These are phyloP conservation scores for Atrichornis clamosus DNA, from an alignment of 2,113 vertebrate species.

Conservation along the genomic window DNA sequence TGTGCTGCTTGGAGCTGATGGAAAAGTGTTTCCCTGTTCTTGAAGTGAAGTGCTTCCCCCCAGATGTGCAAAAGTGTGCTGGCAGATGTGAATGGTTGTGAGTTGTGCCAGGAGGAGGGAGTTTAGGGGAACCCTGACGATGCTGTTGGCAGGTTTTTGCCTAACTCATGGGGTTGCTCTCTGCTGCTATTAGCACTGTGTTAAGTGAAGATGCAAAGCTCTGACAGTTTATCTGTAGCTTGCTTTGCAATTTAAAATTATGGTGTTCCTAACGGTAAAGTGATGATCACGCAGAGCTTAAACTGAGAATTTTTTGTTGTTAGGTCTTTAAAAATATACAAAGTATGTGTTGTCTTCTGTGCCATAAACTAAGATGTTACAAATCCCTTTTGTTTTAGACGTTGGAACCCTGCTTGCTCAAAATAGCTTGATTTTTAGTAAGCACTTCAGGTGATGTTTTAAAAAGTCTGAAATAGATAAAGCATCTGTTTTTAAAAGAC, in stretches of 20 bases:
- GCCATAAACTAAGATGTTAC: neutral
- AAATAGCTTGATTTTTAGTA: neutral
- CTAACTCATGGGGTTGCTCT: neutral
- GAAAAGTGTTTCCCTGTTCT: neutral
- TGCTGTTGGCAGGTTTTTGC: neutral
- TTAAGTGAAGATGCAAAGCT: neutral
- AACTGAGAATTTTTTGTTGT: neutral
- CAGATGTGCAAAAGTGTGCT: accelerated
- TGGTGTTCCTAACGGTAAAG: neutral
- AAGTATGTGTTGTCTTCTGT: neutral
- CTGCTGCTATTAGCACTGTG: neutral
- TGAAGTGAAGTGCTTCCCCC: neutral
- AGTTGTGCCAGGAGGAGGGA: neutral
- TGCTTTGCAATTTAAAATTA: neutral
- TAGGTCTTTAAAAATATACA: neutral
- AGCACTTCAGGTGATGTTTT: neutral
- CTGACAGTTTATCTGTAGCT: neutral
- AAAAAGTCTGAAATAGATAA: neutral
- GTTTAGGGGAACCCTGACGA: neutral
- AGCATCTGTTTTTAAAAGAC: neutral
- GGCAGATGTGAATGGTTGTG: neutral
- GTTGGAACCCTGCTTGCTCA: neutral
- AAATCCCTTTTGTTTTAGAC: neutral
- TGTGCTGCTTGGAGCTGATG: neutral
- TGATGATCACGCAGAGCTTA: neutral